These are phyloP conservation scores for Drosophila punjabiensis DNA, from an alignment of 1,140 invertebrate genomes.

Conservation along the genomic window DNA sequence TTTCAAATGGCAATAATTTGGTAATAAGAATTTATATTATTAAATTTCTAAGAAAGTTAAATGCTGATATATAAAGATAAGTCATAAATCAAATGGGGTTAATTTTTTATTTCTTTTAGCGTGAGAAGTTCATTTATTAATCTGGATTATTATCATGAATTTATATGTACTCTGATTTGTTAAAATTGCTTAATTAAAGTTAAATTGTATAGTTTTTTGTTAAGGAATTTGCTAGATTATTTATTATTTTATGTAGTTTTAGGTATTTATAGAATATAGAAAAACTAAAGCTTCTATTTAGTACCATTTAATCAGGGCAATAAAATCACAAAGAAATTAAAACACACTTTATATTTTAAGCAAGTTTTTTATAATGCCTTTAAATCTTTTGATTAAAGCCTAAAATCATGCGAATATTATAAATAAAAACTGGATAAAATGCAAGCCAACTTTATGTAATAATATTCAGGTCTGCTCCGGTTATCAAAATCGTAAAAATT, in stretches of 20 bases:
- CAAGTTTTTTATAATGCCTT: neutral
- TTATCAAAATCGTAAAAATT: too few relatives aligned
- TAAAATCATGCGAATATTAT: neutral
- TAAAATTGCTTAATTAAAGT: too few relatives aligned
- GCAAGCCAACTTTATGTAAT: neutral
- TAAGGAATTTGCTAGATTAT: neutral
- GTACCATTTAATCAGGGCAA: neutral
- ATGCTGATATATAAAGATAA: neutral
- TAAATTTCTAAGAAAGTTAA: too few relatives aligned
- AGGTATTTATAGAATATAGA: neutral
- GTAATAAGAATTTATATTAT: neutral
- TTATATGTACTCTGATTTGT: neutral
- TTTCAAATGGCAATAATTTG: conserved; percentile 1
- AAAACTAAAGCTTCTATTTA: neutral
- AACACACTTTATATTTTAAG: neutral
- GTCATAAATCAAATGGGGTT: neutral
- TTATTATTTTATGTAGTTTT: neutral
- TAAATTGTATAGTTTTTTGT: neutral
- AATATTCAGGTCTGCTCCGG: too few relatives aligned
- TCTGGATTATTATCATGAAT: neutral
- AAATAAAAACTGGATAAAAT: neutral
- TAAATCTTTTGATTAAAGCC: neutral
- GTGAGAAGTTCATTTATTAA: neutral
- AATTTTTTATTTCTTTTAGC: neutral
- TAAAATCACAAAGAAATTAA: neutral